phyloP scores from a whole-genome alignment of 2,113 vertebrate species.

The Pachypanchax playfairii region DNA sequence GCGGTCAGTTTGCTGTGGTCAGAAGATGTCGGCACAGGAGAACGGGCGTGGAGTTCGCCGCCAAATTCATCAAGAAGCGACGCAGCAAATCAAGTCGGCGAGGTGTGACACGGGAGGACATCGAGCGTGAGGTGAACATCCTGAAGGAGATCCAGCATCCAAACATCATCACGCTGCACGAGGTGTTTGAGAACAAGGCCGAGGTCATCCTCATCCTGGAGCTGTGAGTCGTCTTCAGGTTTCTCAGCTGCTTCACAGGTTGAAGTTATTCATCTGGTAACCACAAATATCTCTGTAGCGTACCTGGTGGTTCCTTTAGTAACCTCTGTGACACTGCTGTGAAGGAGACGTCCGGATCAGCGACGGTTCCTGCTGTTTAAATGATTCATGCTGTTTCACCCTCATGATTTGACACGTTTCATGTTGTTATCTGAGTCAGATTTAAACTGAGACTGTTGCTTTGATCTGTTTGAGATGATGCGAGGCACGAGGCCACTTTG shows the following conservation, averaged over 20 bases:
- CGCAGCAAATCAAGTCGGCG: slow-evolving; percentile 93
- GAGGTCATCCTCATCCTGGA: slow-evolving; percentile 98
- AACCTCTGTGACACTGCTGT: no score
- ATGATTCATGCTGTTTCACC: no score
- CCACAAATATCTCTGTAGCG: no score
- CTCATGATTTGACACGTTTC: no score
- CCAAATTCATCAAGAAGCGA: slow-evolving; percentile 96
- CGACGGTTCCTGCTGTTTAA: no score
- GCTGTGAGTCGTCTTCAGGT: slow-evolving; percentile 85
- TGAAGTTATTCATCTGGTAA: no score
- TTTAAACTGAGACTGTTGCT: neutral
- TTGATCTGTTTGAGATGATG: neutral
- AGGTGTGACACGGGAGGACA: slow-evolving; percentile 92
- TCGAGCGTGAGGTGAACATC: slow-evolving; percentile 95
- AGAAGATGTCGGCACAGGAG: slow-evolving; percentile 90
- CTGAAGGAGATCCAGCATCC: slow-evolving; percentile 94
- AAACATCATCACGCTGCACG: slow-evolving; percentile 92
- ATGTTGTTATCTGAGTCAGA: no score
- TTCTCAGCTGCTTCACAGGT: neutral
- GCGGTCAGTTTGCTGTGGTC: slow-evolving; percentile 96
- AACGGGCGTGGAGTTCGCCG: slow-evolving; percentile 87
- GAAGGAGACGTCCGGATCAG: no score
- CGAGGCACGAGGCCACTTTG: neutral
- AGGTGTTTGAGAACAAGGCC: slow-evolving; percentile 95
- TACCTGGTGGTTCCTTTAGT: no score